Evolutionary conservation across 2,888 invertebrate species (phyloP), one percentile per base, ranked within the genome.

Genomic region (Drosophila mulleri): DNA sequence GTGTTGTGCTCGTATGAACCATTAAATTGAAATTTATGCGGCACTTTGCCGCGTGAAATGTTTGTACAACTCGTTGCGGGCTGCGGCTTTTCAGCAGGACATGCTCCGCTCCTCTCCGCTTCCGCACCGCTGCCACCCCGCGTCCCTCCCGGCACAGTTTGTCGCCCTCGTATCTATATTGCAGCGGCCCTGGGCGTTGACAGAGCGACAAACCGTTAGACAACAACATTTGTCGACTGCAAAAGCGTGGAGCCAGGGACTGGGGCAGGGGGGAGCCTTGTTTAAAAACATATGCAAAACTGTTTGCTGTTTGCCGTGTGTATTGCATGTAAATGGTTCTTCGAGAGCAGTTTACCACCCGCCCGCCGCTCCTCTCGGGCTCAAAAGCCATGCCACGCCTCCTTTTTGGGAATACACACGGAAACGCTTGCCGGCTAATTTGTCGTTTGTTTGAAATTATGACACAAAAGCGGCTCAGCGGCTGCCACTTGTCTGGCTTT

Each of bases 41-140:
- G 84, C 87, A 85, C 84, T 85, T 85, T 89, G 84, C 84, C 89
- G 84, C 84, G 84, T 85, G 84, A 85, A 85, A 85, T 85, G 84
- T 88, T 85, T 87, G 89, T 89, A 85, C 84, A 85, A 85, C 84
- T 88, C 88, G 89, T 89, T 85, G 89, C 82, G 88, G 89, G 89
- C 67, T 85, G 89, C 82, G 88, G 83, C 86, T 86, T 73, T 72
- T 72, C 76, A 71, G 72, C 68, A 60, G 59, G 48, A 59, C 59
- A 59, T 48, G 41, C 42, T 23, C 56, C 5, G 20, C 11, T 20
- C 32, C 29, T 8, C 7, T 8, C 29, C 8, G 29, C 29, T 9
- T 32, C 7, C 37, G 37, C 37, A 14, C 20, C n/a, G n/a, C 42
- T 9, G 1, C 9, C 44, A n/a, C 26, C 50, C 20, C 20, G 20